Evolutionary conservation across 2,113 vertebrate genomes (phyloP).

Genomic region (Pelecanoides urinatrix): DNA sequence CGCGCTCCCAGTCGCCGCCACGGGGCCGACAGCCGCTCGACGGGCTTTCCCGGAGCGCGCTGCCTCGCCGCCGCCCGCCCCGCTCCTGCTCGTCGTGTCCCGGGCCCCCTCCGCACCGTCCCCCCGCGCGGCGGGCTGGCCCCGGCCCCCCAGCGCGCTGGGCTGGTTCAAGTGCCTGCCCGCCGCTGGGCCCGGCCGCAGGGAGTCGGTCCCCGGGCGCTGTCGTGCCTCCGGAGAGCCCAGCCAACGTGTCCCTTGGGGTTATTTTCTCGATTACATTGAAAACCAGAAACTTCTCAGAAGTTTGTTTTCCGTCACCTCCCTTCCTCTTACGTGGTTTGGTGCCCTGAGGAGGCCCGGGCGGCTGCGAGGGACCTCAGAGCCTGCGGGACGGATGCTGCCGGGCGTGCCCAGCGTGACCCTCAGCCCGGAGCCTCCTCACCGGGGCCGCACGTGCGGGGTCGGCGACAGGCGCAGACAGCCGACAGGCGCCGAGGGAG

Average conservation of each 20-base stretch:
- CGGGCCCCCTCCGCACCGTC: too few species aligned
- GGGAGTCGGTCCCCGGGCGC: neutral
- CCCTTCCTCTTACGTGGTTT: neutral
- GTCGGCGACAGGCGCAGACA: too few species aligned
- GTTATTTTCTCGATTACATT: too few species aligned
- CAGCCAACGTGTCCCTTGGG: fast-evolving
- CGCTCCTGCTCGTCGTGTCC: neutral
- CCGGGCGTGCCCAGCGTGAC: too few species aligned
- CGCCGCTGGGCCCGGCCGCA: neutral
- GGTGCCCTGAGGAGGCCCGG: neutral
- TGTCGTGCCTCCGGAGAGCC: fast-evolving
- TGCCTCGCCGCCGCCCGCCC: neutral
- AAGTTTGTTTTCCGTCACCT: neutral
- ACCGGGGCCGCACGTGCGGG: too few species aligned
- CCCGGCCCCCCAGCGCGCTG: too few species aligned
- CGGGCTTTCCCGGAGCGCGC: neutral
- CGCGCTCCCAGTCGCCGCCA: neutral
- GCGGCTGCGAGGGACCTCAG: neutral
- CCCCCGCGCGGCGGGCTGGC: neutral
- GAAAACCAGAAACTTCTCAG: neutral
- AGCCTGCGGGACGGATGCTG: fast-evolving
- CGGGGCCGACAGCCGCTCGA: neutral
- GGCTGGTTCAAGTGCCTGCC: neutral
- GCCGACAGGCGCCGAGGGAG: neutral
- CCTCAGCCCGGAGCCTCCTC: neutral